Conservation (phyloP, 1,140 invertebrate species). For the Chrysomallon squamiferum region DNA sequence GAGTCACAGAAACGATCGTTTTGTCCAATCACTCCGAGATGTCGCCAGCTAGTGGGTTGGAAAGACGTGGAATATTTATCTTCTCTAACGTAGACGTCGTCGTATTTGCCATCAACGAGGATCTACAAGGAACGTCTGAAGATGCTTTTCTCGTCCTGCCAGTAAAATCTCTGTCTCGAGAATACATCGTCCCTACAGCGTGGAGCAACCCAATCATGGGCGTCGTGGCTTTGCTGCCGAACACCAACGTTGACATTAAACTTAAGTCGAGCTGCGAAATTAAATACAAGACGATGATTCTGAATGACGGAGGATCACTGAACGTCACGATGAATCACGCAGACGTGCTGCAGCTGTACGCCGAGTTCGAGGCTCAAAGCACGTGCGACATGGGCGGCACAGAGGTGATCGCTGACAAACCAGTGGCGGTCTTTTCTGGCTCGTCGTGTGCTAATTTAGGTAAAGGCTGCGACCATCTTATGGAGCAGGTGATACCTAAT, state of each 20-base stretch:
- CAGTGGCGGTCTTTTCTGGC: not conserved
- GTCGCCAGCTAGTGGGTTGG: not conserved
- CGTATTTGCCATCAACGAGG: constrained; percentile 1
- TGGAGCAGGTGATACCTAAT: not conserved
- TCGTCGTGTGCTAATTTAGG: not conserved
- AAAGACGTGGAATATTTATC: not conserved
- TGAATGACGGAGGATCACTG: not conserved
- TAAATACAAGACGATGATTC: not conserved
- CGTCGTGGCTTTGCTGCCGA: not conserved
- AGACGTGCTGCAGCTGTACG: not conserved
- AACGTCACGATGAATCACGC: not conserved
- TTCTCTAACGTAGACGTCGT: not conserved
- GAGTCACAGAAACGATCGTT: not conserved
- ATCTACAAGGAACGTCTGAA: not conserved
- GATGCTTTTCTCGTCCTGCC: not conserved
- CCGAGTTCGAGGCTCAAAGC: not conserved
- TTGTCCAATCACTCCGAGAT: not conserved
- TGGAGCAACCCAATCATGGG: not conserved
- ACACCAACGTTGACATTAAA: not conserved
- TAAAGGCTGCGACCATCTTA: not conserved
- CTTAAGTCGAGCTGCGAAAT: not conserved
- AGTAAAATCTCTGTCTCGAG: not conserved
- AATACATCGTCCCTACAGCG: not conserved
- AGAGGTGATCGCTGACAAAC: not conserved
- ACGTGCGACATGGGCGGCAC: not conserved